Evolutionary conservation across 2,797 vertebrate species (phyloP).

Genomic region (Sebastes umbrosus): DNA sequence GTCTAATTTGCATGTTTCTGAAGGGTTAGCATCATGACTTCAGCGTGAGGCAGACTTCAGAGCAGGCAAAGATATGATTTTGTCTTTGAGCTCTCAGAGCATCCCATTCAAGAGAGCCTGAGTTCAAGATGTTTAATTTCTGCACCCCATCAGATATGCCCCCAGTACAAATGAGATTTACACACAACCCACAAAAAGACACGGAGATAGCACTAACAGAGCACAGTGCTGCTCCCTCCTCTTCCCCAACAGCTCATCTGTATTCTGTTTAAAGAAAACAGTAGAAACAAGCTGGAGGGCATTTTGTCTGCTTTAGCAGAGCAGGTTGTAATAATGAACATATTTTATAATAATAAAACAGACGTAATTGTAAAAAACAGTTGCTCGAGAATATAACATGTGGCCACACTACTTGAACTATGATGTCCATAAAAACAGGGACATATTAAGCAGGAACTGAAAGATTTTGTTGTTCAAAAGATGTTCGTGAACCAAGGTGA

Average conservation of each 20-base stretch:
- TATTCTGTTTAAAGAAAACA: slow-evolving; percentile 39
- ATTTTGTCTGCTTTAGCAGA: slow-evolving; percentile 24
- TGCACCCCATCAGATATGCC: slow-evolving; percentile 36
- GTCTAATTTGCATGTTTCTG: slow-evolving; percentile 75
- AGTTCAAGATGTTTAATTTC: slow-evolving; percentile 59
- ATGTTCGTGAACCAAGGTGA: background rate
- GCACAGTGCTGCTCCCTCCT: slow-evolving; percentile 8
- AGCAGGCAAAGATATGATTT: slow-evolving; percentile 52
- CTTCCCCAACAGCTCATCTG: slow-evolving; percentile 32
- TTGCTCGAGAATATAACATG: background rate
- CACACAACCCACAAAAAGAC: slow-evolving; percentile 44
- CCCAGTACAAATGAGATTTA: slow-evolving; percentile 60
- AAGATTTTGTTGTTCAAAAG: background rate
- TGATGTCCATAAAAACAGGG: background rate
- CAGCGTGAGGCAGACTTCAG: slow-evolving; percentile 2
- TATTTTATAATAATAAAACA: background rate
- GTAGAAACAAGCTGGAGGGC: slow-evolving; percentile 17
- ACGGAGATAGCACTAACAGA: slow-evolving; percentile 47
- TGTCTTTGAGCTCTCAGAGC: slow-evolving; percentile 33
- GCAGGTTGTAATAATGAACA: slow-evolving; percentile 4
- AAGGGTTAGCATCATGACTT: slow-evolving; percentile 56
- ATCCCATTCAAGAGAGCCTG: slow-evolving; percentile 28
- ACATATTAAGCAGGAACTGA: background rate
- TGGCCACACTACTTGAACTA: background rate
- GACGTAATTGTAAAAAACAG: background rate